Evolutionary conservation across 2,113 vertebrate species (phyloP).

Genomic region (Boleophthalmus pectinirostris): DNA sequence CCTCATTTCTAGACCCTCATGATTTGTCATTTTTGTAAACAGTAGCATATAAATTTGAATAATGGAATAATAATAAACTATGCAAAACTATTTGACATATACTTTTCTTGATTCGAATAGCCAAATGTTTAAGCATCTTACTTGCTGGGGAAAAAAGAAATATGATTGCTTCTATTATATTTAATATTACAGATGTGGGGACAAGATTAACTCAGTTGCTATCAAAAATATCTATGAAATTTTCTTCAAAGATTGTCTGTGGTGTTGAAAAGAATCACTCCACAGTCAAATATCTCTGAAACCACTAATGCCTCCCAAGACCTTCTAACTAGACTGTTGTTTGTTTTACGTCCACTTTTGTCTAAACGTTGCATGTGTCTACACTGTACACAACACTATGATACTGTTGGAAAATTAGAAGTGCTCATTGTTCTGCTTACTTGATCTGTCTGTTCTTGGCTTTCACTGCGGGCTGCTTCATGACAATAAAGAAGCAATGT

Average conservation of each 20-base stretch:
- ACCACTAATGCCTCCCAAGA: conserved; percentile 41
- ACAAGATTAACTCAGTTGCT: background rate
- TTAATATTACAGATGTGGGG: background rate
- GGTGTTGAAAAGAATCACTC: conserved; percentile 18
- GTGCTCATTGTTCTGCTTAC: conserved; percentile 25
- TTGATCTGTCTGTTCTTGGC: conserved; percentile 47
- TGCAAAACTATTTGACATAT: background rate
- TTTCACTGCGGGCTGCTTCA: conserved; percentile 47
- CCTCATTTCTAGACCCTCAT: conserved; percentile 23
- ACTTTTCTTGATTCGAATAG: background rate
- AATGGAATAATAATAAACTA: background rate
- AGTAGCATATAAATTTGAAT: background rate
- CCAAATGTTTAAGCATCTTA: background rate
- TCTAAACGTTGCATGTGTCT: conserved; percentile 53
- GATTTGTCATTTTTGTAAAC: conserved; percentile 24
- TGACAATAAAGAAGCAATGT: conserved; percentile 58
- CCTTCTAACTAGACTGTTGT: conserved; percentile 51
- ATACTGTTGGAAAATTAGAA: conserved; percentile 50
- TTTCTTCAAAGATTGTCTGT: conserved; percentile 26
- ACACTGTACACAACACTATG: conserved; percentile 21
- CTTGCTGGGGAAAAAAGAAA: no score
- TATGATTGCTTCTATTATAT: background rate
- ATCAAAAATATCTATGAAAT: conserved; percentile 4
- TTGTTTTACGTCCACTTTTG: conserved; percentile 63
- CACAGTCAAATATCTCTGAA: conserved; percentile 35